Base-by-base conservation (phyloP, 2,797 vertebrate species). In the Pterois miles region DNA sequence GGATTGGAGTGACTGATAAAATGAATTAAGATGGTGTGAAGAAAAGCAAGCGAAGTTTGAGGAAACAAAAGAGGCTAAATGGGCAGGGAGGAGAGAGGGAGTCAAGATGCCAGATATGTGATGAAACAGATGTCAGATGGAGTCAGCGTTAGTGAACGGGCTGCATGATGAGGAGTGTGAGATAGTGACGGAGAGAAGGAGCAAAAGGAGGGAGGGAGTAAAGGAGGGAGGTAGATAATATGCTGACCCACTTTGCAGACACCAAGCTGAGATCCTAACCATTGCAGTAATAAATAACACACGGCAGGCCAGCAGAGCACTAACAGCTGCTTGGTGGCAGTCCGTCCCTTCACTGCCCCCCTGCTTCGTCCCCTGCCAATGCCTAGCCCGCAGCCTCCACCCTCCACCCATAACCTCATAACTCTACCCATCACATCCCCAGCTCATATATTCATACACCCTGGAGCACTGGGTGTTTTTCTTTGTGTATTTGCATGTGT, bases 191-290 rank as follows among this genome's bases (percentile, higher is more conserved):
- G 64, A 83, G 73, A 53, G 77, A 84, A 57, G 71, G 57, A 74
- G 80, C 63, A 64, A 84, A 43, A 67, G 59, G 34, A 69, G 31
- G 68, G 65, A 80, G 70, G 71, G 67, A 67, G 53, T 25, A 34
- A 85, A 77, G 68, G 68, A 83, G 83, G 78, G 78, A 87, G 73
- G 81, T 82, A 78, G 83, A 85, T 91, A 90, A 92, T 88, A 89
- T 81, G 85, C 90, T 95, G 95, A 96, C 94, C 95, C 94, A 95
- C 90, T 96, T 96, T 94, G 85, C 87, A 88, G 92, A 84, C 82
- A 77, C 81, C 94, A 93, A n/a, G 80, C 92, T 90, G 92, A 90
- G 94, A 92, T 92, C 80, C 85, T 82, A 90, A 92, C 89, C 89
- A 93, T 84, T 58, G 81, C 91, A 72, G 94, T 89, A 93, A 94